These are phyloP conservation scores for Epinephelus cyanopodus DNA, from an alignment of 2,113 vertebrate species.

Conservation along the genomic window DNA sequence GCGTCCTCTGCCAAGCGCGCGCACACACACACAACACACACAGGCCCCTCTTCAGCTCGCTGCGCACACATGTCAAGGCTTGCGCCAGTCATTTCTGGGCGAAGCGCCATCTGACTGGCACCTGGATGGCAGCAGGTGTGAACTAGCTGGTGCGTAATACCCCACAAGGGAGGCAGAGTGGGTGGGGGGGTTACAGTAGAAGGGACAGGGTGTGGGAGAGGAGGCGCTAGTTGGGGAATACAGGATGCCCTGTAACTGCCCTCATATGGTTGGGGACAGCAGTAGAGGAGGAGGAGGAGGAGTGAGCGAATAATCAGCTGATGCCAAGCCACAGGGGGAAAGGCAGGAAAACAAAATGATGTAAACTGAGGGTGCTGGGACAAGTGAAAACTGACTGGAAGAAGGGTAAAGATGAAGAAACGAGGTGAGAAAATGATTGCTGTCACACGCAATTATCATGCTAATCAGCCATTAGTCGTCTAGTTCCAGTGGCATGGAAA, in stretches of 20 bases:
- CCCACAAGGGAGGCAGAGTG: slow-evolving; percentile 19
- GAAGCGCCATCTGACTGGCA: slow-evolving; percentile 59
- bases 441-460: neutral
- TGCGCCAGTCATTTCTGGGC: slow-evolving; percentile 67
- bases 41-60: slow-evolving; percentile 40
- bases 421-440: neutral
- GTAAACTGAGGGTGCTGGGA: neutral
- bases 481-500: neutral
- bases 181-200: neutral
- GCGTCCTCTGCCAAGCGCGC: slow-evolving; percentile 45
- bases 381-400: neutral
- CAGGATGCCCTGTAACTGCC: slow-evolving; percentile 31
- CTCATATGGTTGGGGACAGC: slow-evolving; percentile 53
- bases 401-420: neutral
- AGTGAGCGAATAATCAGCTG: neutral
- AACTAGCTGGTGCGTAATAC: slow-evolving; percentile 22
- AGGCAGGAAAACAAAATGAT: slow-evolving; percentile 12
- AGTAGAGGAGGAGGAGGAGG: slow-evolving; percentile 11
- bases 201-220: neutral
- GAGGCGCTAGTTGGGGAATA: slow-evolving; percentile 26
- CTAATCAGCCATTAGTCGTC: slow-evolving; percentile 1
- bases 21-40: slow-evolving; percentile 24
- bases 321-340: slow-evolving; percentile 4
- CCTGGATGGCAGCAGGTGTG: slow-evolving; percentile 65
- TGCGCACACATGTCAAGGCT: slow-evolving; percentile 37